Evolutionary conservation across 2,113 vertebrate species (phyloP), one percentile per base, ranked within the genome.

Genomic region (Lathamus discolor): DNA sequence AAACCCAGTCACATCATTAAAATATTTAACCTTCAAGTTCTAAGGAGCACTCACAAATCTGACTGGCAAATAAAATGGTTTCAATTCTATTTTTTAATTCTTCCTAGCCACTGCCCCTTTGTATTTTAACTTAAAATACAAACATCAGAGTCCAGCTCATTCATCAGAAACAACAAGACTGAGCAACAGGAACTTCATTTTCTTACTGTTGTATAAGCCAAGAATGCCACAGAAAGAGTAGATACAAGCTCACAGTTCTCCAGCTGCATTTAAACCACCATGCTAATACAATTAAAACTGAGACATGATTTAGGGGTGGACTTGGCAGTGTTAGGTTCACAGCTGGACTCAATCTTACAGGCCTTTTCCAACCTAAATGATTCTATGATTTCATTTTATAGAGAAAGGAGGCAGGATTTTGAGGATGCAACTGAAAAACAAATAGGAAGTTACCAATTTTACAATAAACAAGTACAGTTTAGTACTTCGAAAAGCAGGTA

Each of bases 21-120:
- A 75, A 73, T 41, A 94, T 79, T 96, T 92, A 75, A 94, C 86
- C 80, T 84, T 72, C 73, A 82, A 63, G 48, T 20, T 83, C 83
- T 75, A 73, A 88, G 51, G 28, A 92, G 17, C 18, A 39, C 41
- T 66, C 57, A 46, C 46, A 69, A 63, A 83, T 46, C 51, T 67
- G 72, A 85, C 57, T 46, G 61, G 44, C 88, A 94, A 95, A 73
- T 44, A 11, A 59, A 84, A 76, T 14, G 35, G 5, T 88, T 86
- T 55, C 57, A 44, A 24, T 61, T 79, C 80, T 92, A 57, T 57
- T 89, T 94, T 88, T 86, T 74, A 14, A 5, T 66, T 69, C 89
- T 41, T 84, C 35, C 27, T 92, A 62, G 62, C 61, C 61, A 62
- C 22, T 51, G 51, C 29, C 66, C 31, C 41, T 88, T 49, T 44